Base-by-base conservation (phyloP, 2,797 vertebrate genomes). In the Cichlasoma orientale region DNA sequence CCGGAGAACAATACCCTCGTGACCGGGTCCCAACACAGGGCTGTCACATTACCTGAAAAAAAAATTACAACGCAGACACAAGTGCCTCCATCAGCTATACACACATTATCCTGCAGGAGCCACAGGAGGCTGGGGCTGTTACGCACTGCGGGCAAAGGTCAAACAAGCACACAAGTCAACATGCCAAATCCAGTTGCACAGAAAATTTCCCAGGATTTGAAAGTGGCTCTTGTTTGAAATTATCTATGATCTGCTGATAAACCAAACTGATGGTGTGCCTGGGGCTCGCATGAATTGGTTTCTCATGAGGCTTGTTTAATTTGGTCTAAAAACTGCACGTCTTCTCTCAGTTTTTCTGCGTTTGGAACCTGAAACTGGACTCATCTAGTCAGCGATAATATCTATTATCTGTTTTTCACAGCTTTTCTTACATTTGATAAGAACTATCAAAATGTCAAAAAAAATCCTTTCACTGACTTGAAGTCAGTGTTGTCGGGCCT, bases 1-100 rank as follows among this genome's bases (percentile, higher is more conserved):
- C 98, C 98, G 0, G 98, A 99, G 91, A 99, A 99, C 61, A 99
- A 92, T 69, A 98, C 93, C 78, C 97, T 95, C 88, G 98, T 97
- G 75, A 95, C 94, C 0, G 98, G 97, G 84, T 99, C 98, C 98
- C 98, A 99, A 58, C 97, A 99, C 85, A 99, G 94, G 3, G 98
- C 97, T 0, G 97, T 98, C 88, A 99, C 97, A 61, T 96, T 97
- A 88, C 98, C 98, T 99, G 87, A 86, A 23, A 33, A 33, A 36
- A 36, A 36, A 36, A 75, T n/a, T 4, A 76, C 8, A 47, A 70
- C 5, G 82, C 38, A 80, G 50, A 73, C 33, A 80, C 38, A 63
- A 44, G 21, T 10, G 21, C 21, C 36, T 63, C 7, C 4, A 0
- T 63, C 58, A 63, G 36, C 58, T 25, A 3, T 38, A 1, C 16